Conservation (phyloP, 2,113 vertebrate genomes). For the Chionomys nivalis region DNA sequence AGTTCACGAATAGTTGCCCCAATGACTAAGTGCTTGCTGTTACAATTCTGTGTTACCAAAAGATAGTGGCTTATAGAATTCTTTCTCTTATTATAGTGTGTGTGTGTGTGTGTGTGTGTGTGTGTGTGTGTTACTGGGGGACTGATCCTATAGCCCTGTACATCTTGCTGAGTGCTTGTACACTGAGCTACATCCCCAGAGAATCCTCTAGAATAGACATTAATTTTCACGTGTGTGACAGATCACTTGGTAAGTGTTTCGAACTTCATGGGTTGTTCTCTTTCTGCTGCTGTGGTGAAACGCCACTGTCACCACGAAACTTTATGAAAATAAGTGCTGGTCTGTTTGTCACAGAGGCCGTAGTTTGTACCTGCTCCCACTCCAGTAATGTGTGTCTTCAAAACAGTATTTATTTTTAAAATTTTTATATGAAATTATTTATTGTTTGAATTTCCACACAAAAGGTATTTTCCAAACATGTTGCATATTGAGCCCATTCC, state of each 20-base stretch:
- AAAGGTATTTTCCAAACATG: not conserved
- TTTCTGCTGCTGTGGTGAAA: not conserved
- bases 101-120: not conserved
- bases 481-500: not conserved
- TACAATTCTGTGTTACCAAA: not conserved
- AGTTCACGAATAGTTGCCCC: not conserved
- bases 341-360: not conserved
- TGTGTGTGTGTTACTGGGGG: not conserved
- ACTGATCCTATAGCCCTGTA: not conserved
- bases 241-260: not conserved
- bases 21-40: conserved; percentile 2
- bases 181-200: not conserved
- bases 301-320: not conserved
- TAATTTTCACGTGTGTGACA: not conserved
- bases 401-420: not conserved
- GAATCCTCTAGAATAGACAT: not conserved
- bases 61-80: not conserved
- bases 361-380: not conserved
- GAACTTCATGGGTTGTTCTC: not conserved
- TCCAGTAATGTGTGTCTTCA: not conserved
- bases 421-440: not conserved
- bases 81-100: not conserved
- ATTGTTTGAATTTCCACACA: not conserved
- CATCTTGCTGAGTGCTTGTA: not conserved
- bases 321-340: not conserved